phyloP scores from a whole-genome alignment of 2,888 invertebrate species.

The Hyppa rectilinea region DNA sequence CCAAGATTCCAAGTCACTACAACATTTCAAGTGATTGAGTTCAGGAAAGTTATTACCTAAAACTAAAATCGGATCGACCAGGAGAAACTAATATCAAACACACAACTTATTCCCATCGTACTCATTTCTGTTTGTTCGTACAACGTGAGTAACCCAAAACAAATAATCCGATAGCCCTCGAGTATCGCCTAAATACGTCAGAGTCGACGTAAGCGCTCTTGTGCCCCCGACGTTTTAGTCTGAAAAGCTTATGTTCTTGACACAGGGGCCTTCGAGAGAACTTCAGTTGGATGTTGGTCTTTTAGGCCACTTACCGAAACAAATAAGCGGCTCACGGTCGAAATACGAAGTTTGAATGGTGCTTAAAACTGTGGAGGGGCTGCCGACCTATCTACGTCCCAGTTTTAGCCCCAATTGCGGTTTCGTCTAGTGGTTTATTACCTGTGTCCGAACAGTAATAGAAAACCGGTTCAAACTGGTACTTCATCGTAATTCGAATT shows the following conservation, averaged over 20 bases:
- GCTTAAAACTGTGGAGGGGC: not conserved
- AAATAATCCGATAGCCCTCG: slow-evolving; percentile 3
- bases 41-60: not conserved
- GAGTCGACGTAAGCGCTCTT: not conserved
- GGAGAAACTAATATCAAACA: not conserved
- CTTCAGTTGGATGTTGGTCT: slow-evolving; percentile 1
- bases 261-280: not conserved
- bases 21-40: too few species aligned
- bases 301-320: not conserved
- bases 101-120: not conserved
- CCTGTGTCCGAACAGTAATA: not conserved
- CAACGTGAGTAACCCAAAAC: not conserved
- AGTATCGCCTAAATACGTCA: not conserved
- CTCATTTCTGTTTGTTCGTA: not conserved
- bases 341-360: not conserved
- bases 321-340: not conserved
- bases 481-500: slow-evolving; percentile 1
- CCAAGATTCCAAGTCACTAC: not conserved
- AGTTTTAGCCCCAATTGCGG: not conserved
- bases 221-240: not conserved
- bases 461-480: not conserved
- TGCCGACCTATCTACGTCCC: not conserved
- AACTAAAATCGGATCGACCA: not conserved
- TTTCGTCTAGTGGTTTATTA: not conserved
- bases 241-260: not conserved